Evolutionary conservation across 2,797 vertebrate species (phyloP), one percentile per base, ranked within the genome.

Genomic region (Podarcis lilfordi): DNA sequence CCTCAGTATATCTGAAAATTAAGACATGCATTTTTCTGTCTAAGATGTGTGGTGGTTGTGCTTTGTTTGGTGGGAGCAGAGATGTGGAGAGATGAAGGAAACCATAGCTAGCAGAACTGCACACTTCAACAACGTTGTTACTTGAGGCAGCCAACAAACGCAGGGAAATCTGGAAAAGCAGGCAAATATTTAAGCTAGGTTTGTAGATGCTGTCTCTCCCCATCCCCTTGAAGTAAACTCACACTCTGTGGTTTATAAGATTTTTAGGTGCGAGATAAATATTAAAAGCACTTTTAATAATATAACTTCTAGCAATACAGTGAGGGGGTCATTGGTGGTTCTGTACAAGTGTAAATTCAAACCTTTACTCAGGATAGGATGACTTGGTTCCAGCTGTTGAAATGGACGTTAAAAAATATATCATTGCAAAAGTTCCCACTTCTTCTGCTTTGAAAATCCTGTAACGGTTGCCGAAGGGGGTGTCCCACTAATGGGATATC

Each of bases 371-470:
- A 78, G 75, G 85, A 81, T 85, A 89, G 59, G 72, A 89, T 66
- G 17, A 55, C 2, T 13, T 8, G 25, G 64, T 86, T 88, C 88
- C 84, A 83, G 72, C 40, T 66, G 32, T 91, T 76, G 84, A 90
- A 93, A 89, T 92, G 35, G 11, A 61, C 61, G 85, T 93, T 95
- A 87, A 88, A 91, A 50, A 89, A 9, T 84, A 0, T 1, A 37
- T 83, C 13, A 50, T 92, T 94, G 91, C 85, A 89, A 89, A 95
- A 91, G 59, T 92, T 90, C 92, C 85, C 90, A 86, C 9, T 3
- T 2, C 79, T 88, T 92, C 75, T 92, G 90, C 89, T 95, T 87
- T 89, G 80, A 89, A 93, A 94, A 93, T 61, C 86, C 75, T 75
- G 94, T 86, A 94, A 91, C 75, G 82, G 69, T 88, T 85, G 92